Percentiles rank a stretch among this genome's conserved stretches.
Evolutionary conservation across 2,113 vertebrate genomes (phyloP).

Genomic region (Scortum barcoo): DNA sequence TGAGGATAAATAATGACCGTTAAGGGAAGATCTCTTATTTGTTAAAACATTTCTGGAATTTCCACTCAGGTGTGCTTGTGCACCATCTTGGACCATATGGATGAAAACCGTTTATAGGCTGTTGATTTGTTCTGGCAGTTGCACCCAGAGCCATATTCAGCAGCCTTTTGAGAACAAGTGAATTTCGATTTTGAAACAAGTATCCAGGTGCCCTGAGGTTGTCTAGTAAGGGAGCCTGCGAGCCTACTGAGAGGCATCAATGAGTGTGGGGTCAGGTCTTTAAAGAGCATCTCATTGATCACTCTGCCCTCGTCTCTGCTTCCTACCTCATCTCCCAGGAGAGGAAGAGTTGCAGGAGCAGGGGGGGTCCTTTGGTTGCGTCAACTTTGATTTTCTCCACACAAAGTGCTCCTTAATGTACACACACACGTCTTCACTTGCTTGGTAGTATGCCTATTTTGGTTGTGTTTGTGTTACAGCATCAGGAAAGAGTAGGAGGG

Average conservation of each 20-base stretch:
- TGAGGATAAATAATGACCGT: neutral
- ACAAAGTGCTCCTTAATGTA: slow-evolving; percentile 45
- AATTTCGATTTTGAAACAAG: slow-evolving; percentile 10
- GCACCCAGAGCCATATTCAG: neutral
- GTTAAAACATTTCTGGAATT: neutral
- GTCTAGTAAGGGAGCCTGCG: slow-evolving; percentile 24
- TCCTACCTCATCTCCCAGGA: slow-evolving; percentile 43
- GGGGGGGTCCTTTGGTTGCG: slow-evolving; percentile 25
- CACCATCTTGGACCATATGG: neutral
- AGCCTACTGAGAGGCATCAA: slow-evolving; percentile 38
- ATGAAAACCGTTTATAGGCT: neutral
- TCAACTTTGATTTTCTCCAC: slow-evolving; percentile 39
- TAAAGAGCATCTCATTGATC: slow-evolving; percentile 63
- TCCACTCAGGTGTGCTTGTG: neutral
- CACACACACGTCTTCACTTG: slow-evolving; percentile 35
- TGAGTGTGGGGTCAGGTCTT: slow-evolving; percentile 60
- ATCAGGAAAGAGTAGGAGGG: slow-evolving; percentile 10
- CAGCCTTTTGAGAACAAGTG: slow-evolving; percentile 6
- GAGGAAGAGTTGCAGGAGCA: slow-evolving; percentile 31
- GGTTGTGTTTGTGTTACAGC: slow-evolving; percentile 43
- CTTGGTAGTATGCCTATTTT: slow-evolving; percentile 48
- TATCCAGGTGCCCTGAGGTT: slow-evolving; percentile 4
- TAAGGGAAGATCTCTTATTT: neutral
- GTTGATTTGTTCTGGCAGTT: neutral
- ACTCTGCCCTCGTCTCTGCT: slow-evolving; percentile 47